Conservation (phyloP, 1,140 invertebrate species). For the Aphelenchoides besseyi region DNA sequence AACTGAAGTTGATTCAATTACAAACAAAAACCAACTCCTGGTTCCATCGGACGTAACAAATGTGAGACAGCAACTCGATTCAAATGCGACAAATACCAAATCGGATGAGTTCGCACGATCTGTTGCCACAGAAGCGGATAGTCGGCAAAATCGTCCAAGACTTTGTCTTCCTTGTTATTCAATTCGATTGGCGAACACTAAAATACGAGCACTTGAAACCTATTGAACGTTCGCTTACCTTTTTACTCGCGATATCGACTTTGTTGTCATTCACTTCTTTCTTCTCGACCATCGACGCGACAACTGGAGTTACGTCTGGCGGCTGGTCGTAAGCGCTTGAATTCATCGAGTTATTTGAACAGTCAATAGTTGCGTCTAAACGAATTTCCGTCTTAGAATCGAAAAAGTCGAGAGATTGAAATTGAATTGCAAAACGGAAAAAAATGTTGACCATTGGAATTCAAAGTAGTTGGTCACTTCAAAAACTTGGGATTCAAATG, state of each 20-base stretch:
- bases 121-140: conserved; percentile 20
- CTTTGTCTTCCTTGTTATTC: too few relatives aligned
- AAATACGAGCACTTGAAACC: too few relatives aligned
- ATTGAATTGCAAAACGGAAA: conserved; percentile 8
- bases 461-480: conserved; percentile 2
- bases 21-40: conserved; percentile 72
- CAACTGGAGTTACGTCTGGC: too few relatives aligned
- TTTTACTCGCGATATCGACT: too few relatives aligned
- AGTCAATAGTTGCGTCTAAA: conserved; percentile 70
- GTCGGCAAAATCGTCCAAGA: neutral
- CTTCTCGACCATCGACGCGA: too few relatives aligned
- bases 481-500: too few relatives aligned
- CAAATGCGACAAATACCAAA: conserved; percentile 91
- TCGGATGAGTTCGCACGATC: conserved; percentile 80
- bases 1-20: conserved; percentile 51
- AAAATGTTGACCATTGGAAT: neutral
- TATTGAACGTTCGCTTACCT: too few relatives aligned
- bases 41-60: conserved; percentile 83
- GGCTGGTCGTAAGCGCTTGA: neutral
- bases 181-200: too few relatives aligned
- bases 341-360: conserved; percentile 67
- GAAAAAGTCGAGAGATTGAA: neutral
- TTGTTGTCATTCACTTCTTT: too few relatives aligned
- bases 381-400: neutral
- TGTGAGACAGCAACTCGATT: conserved; percentile 85